Conservation (phyloP, 2,797 vertebrate species). For the Cichlasoma orientale region DNA sequence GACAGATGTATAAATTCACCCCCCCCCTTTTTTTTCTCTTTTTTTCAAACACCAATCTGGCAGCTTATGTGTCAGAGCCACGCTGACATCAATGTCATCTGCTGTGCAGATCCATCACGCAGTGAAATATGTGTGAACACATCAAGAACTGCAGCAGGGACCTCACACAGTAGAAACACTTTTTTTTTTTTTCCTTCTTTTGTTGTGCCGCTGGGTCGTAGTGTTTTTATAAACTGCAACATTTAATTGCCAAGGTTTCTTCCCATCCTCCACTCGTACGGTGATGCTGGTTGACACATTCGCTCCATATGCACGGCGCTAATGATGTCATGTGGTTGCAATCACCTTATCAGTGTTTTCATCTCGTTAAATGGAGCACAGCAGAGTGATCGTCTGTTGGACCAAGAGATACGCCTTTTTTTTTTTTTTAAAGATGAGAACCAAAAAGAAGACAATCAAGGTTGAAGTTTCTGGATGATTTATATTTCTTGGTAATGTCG, state of each 20-base stretch:
- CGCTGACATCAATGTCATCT: constrained; percentile 69
- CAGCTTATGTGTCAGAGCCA: constrained; percentile 28
- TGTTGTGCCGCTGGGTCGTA: constrained; percentile 62
- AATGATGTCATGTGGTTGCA: constrained; percentile 77
- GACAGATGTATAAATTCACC: neutral
- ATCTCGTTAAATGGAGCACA: constrained; percentile 63
- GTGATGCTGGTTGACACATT: constrained; percentile 69
- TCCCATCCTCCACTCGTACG: constrained; percentile 37
- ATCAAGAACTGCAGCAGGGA: constrained; percentile 54
- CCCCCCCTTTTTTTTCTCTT: too few species aligned
- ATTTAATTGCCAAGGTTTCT: constrained; percentile 73
- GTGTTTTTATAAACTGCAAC: constrained; percentile 69
- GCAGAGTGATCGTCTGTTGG: constrained; percentile 36
- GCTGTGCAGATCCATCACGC: constrained; percentile 66
- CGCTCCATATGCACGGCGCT: constrained; percentile 63
- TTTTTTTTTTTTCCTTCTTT: constrained; percentile 49
- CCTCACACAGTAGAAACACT: constrained; percentile 68
- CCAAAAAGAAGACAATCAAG: constrained; percentile 16
- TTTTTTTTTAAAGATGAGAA: constrained; percentile 31
- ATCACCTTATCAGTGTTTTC: constrained; percentile 73
- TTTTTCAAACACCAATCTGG: constrained; percentile 12
- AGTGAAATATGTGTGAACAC: constrained; percentile 36
- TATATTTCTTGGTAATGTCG: constrained; percentile 1
- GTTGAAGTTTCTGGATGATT: constrained; percentile 13
- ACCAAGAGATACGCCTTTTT: constrained; percentile 3